Evolutionary conservation across 2,797 vertebrate genomes (phyloP), one percentile per base, ranked within the genome.

Genomic region (Pseudocheirus occidentalis): DNA sequence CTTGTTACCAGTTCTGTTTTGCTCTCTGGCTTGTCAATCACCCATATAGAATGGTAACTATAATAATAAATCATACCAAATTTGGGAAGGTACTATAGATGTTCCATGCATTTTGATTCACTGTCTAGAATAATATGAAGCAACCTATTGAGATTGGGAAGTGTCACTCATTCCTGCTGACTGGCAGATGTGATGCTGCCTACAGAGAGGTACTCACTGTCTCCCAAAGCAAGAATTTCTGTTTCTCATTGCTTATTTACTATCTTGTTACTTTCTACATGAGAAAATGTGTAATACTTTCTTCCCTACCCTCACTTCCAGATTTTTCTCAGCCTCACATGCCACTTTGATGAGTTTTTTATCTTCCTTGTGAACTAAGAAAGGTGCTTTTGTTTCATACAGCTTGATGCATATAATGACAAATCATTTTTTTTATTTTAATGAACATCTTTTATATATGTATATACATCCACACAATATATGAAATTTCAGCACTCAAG

Each of bases 321-420:
- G 93, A 91, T 95, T 98, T 97, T 97, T 96, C 0, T 96, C 93
- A 95, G 92, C 57, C 3, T 11, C 10, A 0, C 1, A 18, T 21
- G 1, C 52, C 92, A 81, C 54, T 97, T 98, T 94, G 89, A 95
- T 97, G 92, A 55, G 93, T 94, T 97, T 97, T 96, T n/a, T 3
- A 7, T 6, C 0, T 96, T 97, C 55, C 91, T 96, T 94, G 29
- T 66, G 94, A 96, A n/a, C 95, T 96, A 92, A 96, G 55, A 97
- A 90, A 94, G 96, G 31, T 90, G 50, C 55, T 89, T 97, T 52
- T 52, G 50, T 91, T 97, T 92, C 55, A 16, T 52, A 52, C 40
- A 11, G 4, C 92, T 81, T 50, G 73, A 27, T 13, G 13, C 56
- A 54, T 16, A 90, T 50, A 93, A 58, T 87, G 50, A 95, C 81